Evolutionary conservation across 2,888 invertebrate genomes (phyloP).

Genomic region (Onthophagus sagittarius): DNA sequence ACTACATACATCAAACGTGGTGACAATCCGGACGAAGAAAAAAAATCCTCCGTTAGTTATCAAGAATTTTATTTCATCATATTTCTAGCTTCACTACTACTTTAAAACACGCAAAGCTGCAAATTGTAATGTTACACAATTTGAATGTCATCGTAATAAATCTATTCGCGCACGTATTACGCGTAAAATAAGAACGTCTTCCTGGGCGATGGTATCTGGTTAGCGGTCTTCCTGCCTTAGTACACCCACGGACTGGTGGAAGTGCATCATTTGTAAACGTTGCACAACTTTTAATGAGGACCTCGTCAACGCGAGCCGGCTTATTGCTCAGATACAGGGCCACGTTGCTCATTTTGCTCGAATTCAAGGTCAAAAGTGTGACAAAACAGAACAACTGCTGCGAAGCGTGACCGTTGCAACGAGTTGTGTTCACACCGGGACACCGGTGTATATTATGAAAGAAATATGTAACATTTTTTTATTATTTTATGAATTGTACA

Average conservation of each 20-base stretch:
- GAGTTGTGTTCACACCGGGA: not conserved
- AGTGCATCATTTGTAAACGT: not conserved
- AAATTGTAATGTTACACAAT: not conserved
- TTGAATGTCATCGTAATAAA: too few species aligned
- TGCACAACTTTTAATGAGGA: not conserved
- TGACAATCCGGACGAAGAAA: too few species aligned
- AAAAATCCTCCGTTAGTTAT: too few species aligned
- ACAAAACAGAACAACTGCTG: not conserved
- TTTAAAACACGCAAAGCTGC: not conserved
- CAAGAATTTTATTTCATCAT: too few species aligned
- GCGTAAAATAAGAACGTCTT: not conserved
- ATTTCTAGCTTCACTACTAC: too few species aligned
- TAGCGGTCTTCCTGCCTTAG: not conserved
- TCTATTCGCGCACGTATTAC: not conserved
- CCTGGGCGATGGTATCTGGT: not conserved
- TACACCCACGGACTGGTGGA: not conserved
- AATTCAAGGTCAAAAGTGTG: not conserved
- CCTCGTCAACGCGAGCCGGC: not conserved
- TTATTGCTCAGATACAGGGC: not conserved
- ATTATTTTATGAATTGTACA: too few species aligned
- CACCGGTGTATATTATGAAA: not conserved
- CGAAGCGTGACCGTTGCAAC: not conserved
- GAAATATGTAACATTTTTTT: not conserved
- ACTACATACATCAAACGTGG: too few species aligned
- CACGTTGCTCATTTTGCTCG: not conserved